Evolutionary conservation across 1,140 invertebrate genomes (phyloP), one percentile per base, ranked within the genome.

Genomic region (Habropoda laboriosa): DNA sequence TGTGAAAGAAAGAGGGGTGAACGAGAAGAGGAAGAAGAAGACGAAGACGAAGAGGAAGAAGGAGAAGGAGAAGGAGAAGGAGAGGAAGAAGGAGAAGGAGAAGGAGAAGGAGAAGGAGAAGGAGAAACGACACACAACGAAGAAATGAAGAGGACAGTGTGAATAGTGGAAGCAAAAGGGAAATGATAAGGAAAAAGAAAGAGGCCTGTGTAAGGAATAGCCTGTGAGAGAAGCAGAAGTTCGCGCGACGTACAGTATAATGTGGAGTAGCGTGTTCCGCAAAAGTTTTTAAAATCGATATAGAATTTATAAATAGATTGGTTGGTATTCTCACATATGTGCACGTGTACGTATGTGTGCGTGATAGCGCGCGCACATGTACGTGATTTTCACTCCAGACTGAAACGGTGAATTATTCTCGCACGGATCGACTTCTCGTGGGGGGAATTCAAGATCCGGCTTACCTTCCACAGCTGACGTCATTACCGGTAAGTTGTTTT

Each of bases 401-500:
- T 89, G 83, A 89, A 83, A 80, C 87, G 83, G 89, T 89, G 84
- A 89, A 89, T 83, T 77, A 82, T 68, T 80, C 73, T 27, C 61
- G 68, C 30, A 42, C 60, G 75, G 71, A 82, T 79, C 76, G 67
- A 85, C 71, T 66, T 60, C 21, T 70, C 45, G 84, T 53, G 77
- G 73, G 70, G 82, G 73, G 85, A 87, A 84, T 80, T 83, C 71
- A 53, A 81, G 85, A 88, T 80, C 84, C 83, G 81, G 86, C 79
- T 89, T 90, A 90, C 90, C 89, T 91, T 89, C 89, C 84, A 84
- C 89, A 89, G 90, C 89, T 92, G 89, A 92, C 91, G 90, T 90
- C 91, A 92, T 92, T 92, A 92, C 90, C 85, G 91, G 92, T 93
- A 86, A 92, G 92, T 91, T 77, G 61, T 55, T 55, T 73, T 76